Percentiles rank a stretch among this genome's conserved stretches.
Evolutionary conservation across 2,888 invertebrate species (phyloP).

Genomic region (Quadriops clusia): DNA sequence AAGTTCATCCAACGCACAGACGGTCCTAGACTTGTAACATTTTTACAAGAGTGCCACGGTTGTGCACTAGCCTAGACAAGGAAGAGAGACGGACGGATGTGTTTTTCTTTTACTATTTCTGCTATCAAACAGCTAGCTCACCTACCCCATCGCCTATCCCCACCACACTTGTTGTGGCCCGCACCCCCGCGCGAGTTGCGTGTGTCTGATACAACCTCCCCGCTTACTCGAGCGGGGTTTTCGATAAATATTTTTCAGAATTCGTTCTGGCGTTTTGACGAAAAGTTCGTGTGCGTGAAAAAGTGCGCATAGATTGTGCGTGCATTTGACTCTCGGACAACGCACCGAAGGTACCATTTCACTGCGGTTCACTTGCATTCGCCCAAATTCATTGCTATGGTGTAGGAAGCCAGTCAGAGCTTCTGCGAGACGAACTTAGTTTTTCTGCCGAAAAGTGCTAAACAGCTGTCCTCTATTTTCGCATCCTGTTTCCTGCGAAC

Average conservation of each 20-base stretch:
- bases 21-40: too few species aligned
- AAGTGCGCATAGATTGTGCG: conserved; percentile 23
- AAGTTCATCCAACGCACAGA: too few species aligned
- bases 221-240: conserved; percentile 30
- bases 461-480: too few species aligned
- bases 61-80: too few species aligned
- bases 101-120: conserved; percentile 19
- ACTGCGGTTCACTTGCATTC: conserved; percentile 18
- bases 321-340: conserved; percentile 20
- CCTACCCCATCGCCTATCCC: conserved; percentile 27
- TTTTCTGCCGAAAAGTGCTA: too few species aligned
- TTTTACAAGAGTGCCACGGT: too few species aligned
- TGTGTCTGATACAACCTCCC: conserved; percentile 26
- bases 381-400: too few species aligned
- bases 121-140: conserved; percentile 13
- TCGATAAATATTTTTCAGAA: conserved; percentile 36
- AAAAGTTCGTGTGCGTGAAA: conserved; percentile 32
- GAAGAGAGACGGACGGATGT: conserved; percentile 17
- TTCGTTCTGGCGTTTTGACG: conserved; percentile 36
- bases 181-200: conserved; percentile 32
- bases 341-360: conserved; percentile 7
- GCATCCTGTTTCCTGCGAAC: too few species aligned
- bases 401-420: too few species aligned
- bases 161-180: conserved; percentile 18
- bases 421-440: too few species aligned